Percentiles rank a stretch among this genome's conserved stretches.
Evolutionary conservation across 2,113 vertebrate species (phyloP).

Genomic region (Solea senegalensis): DNA sequence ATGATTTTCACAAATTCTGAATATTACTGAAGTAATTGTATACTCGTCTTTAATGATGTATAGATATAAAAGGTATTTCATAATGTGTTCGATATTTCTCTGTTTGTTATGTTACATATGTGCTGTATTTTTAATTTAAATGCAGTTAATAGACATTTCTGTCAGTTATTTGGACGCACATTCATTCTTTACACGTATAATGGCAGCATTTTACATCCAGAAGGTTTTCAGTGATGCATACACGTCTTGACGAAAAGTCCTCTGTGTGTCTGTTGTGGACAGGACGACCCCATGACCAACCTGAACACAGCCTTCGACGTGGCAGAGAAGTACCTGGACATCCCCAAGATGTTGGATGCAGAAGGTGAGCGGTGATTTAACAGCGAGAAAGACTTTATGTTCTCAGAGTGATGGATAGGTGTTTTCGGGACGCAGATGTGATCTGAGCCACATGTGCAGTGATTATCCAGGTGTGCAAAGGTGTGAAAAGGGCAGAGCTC

Average conservation of each 20-base stretch:
- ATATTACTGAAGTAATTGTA: too few species aligned
- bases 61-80: too few species aligned
- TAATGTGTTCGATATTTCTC: too few species aligned
- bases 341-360: constrained; percentile 95
- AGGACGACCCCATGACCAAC: constrained; percentile 94
- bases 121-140: too few species aligned
- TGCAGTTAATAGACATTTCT: too few species aligned
- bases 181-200: too few species aligned
- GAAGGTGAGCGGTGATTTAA: constrained; percentile 83
- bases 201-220: neutral
- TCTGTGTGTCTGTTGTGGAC: constrained; percentile 16
- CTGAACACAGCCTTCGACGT: constrained; percentile 95
- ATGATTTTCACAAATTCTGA: too few species aligned
- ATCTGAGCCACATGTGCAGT: neutral
- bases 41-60: too few species aligned
- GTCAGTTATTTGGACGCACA: too few species aligned
- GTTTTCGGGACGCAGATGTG: too few species aligned
- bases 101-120: too few species aligned
- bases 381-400: neutral
- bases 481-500: neutral
- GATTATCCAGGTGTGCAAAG: constrained; percentile 5
- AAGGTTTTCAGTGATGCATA: neutral
- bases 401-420: too few species aligned
- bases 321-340: constrained; percentile 94
- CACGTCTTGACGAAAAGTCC: neutral